phyloP scores from a whole-genome alignment of 1,140 invertebrate species.

The Maconellicoccus hirsutus region DNA sequence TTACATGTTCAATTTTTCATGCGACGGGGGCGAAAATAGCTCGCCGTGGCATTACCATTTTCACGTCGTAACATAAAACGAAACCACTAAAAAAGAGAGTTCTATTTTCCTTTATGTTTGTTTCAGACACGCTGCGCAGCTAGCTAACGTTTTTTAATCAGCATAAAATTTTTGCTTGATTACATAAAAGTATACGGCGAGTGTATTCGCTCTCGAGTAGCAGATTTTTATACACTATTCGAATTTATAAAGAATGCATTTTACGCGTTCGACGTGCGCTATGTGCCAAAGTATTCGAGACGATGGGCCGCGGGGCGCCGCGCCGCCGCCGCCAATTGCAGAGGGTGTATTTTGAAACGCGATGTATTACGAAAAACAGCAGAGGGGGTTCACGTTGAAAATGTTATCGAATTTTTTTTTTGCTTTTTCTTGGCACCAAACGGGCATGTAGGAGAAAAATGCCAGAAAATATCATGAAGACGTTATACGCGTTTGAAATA shows the following conservation, averaged over 20 bases:
- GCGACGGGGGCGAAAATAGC: neutral
- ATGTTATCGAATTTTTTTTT: too few species aligned
- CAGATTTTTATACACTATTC: neutral
- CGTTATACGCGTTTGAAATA: neutral
- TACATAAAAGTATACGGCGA: neutral
- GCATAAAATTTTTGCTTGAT: conserved; percentile 4
- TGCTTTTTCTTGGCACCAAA: neutral
- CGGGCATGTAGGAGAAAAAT: neutral
- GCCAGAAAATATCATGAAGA: neutral
- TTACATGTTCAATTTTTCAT: neutral
- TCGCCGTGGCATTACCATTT: neutral
- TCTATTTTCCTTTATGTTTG: conserved; percentile 5
- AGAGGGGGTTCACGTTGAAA: too few species aligned
- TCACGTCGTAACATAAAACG: conserved; percentile 7
- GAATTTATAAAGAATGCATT: neutral
- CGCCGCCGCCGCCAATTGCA: too few species aligned
- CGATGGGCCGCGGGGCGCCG: too few species aligned
- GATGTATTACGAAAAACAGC: too few species aligned
- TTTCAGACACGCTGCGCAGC: neutral
- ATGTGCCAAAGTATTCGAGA: too few species aligned
- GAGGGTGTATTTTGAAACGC: too few species aligned
- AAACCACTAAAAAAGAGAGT: neutral
- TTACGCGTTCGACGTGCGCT: conserved; percentile 1
- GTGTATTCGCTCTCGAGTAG: neutral
- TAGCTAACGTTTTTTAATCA: neutral